Percentiles rank a stretch among this genome's conserved stretches.
Evolutionary conservation across 2,113 vertebrate species (phyloP).

Genomic region (Silurus glanis): DNA sequence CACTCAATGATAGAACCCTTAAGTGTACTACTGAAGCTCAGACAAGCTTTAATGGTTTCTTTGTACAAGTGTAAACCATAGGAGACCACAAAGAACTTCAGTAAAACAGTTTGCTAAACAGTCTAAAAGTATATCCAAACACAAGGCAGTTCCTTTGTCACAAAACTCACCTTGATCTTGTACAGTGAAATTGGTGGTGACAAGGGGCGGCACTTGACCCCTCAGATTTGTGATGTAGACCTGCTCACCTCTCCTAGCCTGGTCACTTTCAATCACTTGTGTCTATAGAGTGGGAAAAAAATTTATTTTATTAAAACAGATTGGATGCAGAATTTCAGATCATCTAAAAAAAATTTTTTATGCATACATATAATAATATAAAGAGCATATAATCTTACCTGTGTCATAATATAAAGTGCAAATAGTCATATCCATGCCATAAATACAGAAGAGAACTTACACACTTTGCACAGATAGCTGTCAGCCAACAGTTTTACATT

Average conservation of each 20-base stretch:
- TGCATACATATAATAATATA: neutral
- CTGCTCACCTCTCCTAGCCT: slow-evolving; percentile 75
- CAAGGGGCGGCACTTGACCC: slow-evolving; percentile 91
- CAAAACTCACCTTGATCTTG: slow-evolving; percentile 88
- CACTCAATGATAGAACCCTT: neutral
- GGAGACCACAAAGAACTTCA: neutral
- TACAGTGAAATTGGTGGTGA: slow-evolving; percentile 86
- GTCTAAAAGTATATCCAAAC: neutral
- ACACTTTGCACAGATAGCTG: neutral
- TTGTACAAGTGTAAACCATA: neutral
- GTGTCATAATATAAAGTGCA: neutral
- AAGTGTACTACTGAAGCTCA: neutral
- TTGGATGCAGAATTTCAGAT: neutral
- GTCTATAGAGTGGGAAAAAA: slow-evolving; percentile 71
- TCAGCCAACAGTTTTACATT: neutral
- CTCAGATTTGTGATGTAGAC: slow-evolving; percentile 82
- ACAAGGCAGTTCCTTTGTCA: neutral
- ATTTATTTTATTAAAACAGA: neutral
- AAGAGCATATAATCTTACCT: neutral
- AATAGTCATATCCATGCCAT: neutral
- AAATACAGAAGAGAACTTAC: neutral
- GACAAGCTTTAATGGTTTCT: too few species aligned
- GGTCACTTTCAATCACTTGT: slow-evolving; percentile 89
- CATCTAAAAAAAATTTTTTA: neutral
- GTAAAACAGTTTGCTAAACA: neutral